Percentiles rank a stretch among this genome's conserved stretches.
phyloP scores from a whole-genome alignment of 2,888 invertebrate species.

The Stenoptilia bipunctidactyla region DNA sequence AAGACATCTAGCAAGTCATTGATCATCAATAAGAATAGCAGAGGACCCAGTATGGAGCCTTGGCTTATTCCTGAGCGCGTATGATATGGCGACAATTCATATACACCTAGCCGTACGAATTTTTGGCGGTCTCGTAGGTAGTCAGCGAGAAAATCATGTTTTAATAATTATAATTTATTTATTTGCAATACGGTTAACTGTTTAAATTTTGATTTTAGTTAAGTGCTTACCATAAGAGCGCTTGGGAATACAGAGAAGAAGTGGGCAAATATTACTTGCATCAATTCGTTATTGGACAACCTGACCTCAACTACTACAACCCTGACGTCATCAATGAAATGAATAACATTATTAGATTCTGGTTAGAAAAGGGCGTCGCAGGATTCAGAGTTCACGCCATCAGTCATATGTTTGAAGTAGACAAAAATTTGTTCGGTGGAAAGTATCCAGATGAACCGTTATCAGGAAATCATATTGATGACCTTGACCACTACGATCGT shows the following conservation, averaged over 20 bases:
- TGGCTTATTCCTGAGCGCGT: no score
- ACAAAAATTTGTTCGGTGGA: conserved; percentile 45
- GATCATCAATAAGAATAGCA: no score
- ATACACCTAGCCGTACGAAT: no score
- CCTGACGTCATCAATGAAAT: conserved; percentile 73
- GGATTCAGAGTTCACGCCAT: conserved; percentile 90
- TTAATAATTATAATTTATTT: neutral
- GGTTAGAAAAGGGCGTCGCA: conserved; percentile 87
- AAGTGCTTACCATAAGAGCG: conserved; percentile 75
- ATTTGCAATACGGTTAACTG: conserved; percentile 6
- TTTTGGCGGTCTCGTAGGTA: no score
- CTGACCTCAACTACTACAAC: conserved; percentile 82
- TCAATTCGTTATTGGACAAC: conserved; percentile 77
- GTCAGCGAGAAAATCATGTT: no score
- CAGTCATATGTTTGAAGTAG: conserved; percentile 73
- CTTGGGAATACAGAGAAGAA: conserved; percentile 78
- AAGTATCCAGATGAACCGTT: conserved; percentile 69
- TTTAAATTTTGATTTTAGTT: conserved; percentile 24
- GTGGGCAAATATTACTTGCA: conserved; percentile 81
- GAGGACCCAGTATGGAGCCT: no score
- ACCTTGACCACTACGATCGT: conserved; percentile 67
- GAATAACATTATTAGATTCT: conserved; percentile 79
- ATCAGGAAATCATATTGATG: conserved; percentile 34
- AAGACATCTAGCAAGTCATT: no score
- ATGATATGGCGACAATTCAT: no score